phyloP scores from a whole-genome alignment of 2,113 vertebrate genomes.

The Callipepla squamata region DNA sequence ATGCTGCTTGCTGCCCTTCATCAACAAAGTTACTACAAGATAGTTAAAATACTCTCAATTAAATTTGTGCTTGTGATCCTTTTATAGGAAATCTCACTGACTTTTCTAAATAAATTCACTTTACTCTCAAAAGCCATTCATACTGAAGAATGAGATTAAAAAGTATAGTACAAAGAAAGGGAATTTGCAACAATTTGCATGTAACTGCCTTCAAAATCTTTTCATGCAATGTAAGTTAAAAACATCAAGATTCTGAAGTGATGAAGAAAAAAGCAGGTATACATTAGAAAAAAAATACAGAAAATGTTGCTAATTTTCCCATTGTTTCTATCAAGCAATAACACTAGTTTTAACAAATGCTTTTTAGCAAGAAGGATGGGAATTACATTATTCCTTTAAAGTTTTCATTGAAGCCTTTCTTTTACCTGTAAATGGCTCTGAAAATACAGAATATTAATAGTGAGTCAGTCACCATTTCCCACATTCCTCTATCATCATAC shows the following conservation, averaged over 20 bases:
- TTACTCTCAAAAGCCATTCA: neutral
- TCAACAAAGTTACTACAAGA: neutral
- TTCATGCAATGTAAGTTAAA: neutral
- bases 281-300: neutral
- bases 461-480: neutral
- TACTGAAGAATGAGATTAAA: neutral
- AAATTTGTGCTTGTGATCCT: neutral
- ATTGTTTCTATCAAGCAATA: neutral
- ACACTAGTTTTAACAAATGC: neutral
- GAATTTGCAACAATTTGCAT: neutral
- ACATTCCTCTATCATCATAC: neutral
- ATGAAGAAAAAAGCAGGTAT: neutral
- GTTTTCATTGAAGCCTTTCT: neutral
- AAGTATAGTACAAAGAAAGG: neutral
- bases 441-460: neutral
- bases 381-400: neutral
- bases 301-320: neutral
- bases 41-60: neutral
- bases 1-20: conserved; percentile 5
- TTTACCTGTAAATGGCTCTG: neutral
- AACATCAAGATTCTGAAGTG: neutral
- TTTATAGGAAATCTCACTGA: neutral
- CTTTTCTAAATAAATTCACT: neutral
- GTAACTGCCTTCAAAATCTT: neutral
- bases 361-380: neutral